Evolutionary conservation across 64 coral and sea anemone species (phyloP).

Genomic region (Dendronephthya gigantea): DNA sequence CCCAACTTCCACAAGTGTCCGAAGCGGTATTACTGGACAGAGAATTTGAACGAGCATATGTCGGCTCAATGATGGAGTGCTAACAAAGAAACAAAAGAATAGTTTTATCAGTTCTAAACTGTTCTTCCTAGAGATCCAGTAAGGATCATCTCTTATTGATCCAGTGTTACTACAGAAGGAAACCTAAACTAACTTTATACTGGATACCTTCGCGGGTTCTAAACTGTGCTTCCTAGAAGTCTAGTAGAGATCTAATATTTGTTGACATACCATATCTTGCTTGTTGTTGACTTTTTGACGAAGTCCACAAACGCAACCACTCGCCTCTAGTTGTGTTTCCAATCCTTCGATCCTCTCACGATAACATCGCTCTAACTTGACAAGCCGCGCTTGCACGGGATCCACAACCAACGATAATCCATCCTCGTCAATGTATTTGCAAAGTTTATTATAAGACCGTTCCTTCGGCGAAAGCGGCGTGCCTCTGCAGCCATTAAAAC

Average conservation of each 20-base stretch:
- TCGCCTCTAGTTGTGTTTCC: slow-evolving; percentile 46
- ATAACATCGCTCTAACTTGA: slow-evolving; percentile 57
- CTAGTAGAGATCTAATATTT: neutral
- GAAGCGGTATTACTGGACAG: slow-evolving; percentile 41
- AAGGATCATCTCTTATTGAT: too few species aligned
- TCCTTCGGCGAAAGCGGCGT: slow-evolving; percentile 11
- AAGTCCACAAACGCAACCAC: slow-evolving; percentile 9
- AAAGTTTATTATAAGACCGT: slow-evolving; percentile 18
- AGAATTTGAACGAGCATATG: slow-evolving; percentile 54
- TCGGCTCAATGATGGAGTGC: slow-evolving; percentile 30
- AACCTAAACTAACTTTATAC: too few species aligned
- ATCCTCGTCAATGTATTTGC: slow-evolving; percentile 66
- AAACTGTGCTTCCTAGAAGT: neutral
- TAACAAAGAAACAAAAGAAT: neutral
- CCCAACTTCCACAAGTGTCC: slow-evolving; percentile 52
- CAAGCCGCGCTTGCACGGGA: slow-evolving; percentile 67
- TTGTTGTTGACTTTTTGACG: neutral
- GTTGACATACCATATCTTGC: neutral
- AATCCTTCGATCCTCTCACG: slow-evolving; percentile 51
- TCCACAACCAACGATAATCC: slow-evolving; percentile 59
- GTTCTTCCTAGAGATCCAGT: too few species aligned
- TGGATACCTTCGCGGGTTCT: neutral
- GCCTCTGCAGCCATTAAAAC: neutral
- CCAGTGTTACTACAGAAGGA: too few species aligned
- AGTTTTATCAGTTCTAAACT: too few species aligned